Conservation (phyloP, 2,113 vertebrate species). For the Isichthys henryi region DNA sequence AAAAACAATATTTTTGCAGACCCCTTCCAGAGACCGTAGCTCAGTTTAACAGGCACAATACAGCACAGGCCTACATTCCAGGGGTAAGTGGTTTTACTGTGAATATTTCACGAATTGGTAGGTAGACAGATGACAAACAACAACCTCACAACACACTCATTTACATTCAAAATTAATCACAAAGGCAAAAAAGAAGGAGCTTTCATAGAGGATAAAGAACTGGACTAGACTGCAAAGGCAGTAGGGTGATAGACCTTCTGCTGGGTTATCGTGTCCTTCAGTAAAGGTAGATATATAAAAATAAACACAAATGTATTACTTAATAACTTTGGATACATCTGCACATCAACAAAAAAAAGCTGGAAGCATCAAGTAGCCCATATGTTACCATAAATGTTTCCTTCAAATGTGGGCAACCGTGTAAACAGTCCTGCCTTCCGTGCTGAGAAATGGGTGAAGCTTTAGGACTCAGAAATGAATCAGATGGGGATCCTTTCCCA, state of each 20-base stretch:
- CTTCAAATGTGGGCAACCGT: not conserved
- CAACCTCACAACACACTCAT: not conserved
- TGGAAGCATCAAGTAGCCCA: not conserved
- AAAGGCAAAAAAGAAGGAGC: not conserved
- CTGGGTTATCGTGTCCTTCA: not conserved
- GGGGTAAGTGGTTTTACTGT: not conserved
- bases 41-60: not conserved
- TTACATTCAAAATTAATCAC: not conserved
- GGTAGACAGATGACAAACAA: not conserved
- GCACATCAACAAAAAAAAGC: not conserved
- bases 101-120: not conserved
- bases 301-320: not conserved
- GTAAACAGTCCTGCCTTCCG: not conserved
- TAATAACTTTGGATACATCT: not conserved
- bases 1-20: not conserved
- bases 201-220: not conserved
- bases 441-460: not conserved
- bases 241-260: not conserved
- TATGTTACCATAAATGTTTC: not conserved
- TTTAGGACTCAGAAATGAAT: not conserved
- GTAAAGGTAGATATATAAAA: not conserved
- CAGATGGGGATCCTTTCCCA: not conserved
- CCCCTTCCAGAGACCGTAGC: not conserved
- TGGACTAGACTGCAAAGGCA: not conserved
- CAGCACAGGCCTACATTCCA: not conserved